Evolutionary conservation across 1,140 invertebrate genomes (phyloP), one percentile per base, ranked within the genome.

Genomic region (Diachasma alloeum): DNA sequence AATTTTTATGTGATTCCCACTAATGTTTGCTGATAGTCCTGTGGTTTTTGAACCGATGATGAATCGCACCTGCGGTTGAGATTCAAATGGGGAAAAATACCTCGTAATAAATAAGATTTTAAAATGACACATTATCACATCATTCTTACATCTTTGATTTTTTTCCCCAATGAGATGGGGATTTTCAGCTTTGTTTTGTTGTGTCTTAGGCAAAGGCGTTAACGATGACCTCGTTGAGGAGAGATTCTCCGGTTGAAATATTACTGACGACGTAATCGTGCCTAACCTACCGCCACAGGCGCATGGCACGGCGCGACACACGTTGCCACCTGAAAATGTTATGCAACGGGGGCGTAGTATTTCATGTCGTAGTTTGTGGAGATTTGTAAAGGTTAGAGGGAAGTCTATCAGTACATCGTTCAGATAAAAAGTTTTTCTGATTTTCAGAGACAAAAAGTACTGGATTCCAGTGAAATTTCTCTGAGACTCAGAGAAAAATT

Each of bases 281-380:
- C 59, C 59, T 63, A 63, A 63, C 59, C 59, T 63, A 63, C 59
- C 59, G 24, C 59, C 59, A 63, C 22, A 59, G 53, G 53, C 53
- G 53, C 19, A 59, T 59, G 17, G 31, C 31, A 31, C 31, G 6
- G 6, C 31, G 31, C 53, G 53, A 59, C 22, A 59, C 15, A 59
- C 53, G n/a, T 22, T 59, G 3, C 15, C 19, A 22, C n/a, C 59
- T 24, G 1, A 63, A 63, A 63, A 63, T 26, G 22, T 63, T 63
- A 31, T 63, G 59, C 59, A 63, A 63, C 24, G 24, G 59, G 59
- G 59, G 59, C 19, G 15, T 31, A 26, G 48, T 56, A 56, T 56
- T 56, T 63, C 13, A 26, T 24, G 1, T 26, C 24, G 9, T 26
- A n/a, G 19, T 31, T 63, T 8, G 11, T 13, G 4, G 22, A 10